These are phyloP conservation scores for Acanthiza pusilla DNA, from an alignment of 2,797 vertebrate genomes.

Conservation along the genomic window DNA sequence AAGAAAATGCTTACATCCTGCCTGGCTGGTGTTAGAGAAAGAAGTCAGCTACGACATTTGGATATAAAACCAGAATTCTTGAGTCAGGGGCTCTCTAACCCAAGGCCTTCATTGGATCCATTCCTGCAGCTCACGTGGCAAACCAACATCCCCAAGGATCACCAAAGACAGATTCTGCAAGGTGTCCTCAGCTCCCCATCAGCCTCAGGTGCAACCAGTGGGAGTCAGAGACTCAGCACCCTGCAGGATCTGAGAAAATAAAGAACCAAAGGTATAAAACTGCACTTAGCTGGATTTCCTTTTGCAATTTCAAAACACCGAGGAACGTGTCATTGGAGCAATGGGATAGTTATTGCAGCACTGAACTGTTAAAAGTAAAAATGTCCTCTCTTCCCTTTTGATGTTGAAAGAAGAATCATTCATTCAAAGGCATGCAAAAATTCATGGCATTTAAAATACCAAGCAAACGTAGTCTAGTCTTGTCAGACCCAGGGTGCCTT, in stretches of 20 bases:
- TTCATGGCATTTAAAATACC: slow-evolving; percentile 61
- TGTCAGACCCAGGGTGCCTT: background rate
- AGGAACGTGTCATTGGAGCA: background rate
- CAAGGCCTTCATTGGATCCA: background rate
- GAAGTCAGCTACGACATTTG: background rate
- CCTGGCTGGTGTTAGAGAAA: background rate
- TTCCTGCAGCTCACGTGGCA: background rate
- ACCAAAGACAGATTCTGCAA: background rate
- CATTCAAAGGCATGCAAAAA: slow-evolving; percentile 57
- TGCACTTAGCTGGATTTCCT: slow-evolving; percentile 31
- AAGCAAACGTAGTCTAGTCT: slow-evolving; percentile 42
- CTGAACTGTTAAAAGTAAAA: slow-evolving; percentile 36
- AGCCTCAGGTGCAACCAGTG: background rate
- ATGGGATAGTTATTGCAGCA: background rate
- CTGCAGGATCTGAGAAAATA: background rate
- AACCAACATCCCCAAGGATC: background rate
- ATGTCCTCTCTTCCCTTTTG: slow-evolving; percentile 13
- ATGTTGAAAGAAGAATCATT: slow-evolving; percentile 41
- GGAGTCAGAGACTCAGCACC: background rate
- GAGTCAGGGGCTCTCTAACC: background rate
- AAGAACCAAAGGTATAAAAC: background rate
- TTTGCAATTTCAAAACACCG: background rate
- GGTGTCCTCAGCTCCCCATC: background rate
- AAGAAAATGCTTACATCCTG: background rate
- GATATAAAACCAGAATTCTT: background rate